A percentile compares a stretch with the other conserved stretches of the same genome.
These are phyloP conservation scores for Enteromius paludinosus DNA, from an alignment of 2,797 vertebrate genomes.

Conservation along the genomic window DNA sequence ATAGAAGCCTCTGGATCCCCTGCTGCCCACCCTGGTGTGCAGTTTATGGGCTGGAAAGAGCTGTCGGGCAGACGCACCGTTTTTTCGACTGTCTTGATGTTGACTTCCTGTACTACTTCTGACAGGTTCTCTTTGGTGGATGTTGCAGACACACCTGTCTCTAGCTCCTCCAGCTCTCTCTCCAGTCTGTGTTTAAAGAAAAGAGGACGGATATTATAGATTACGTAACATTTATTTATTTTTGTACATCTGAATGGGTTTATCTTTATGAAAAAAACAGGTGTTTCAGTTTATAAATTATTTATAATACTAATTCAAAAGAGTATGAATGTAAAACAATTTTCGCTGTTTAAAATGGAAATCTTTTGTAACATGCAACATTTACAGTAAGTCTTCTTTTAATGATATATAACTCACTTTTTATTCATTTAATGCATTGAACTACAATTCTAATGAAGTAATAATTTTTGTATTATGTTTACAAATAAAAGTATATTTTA, in stretches of 20 bases:
- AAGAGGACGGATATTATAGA: neutral
- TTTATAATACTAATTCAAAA: too few species aligned
- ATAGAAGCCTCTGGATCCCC: conserved; percentile 4
- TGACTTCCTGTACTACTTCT: conserved; percentile 51
- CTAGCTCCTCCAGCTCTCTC: conserved; percentile 82
- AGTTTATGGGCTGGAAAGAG: neutral
- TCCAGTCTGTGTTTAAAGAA: conserved; percentile 79
- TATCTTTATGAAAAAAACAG: neutral
- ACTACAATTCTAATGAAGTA: too few species aligned
- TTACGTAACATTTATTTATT: neutral
- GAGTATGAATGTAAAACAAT: neutral
- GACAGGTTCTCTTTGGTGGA: conserved; percentile 75
- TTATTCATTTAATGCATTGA: neutral
- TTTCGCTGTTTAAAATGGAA: neutral
- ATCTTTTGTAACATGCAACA: neutral
- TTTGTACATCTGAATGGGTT: neutral
- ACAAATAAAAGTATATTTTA: too few species aligned
- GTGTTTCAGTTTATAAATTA: neutral
- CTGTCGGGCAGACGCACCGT: conserved; percentile 55
- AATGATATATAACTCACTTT: neutral
- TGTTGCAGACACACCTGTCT: conserved; percentile 71
- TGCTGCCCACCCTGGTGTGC: neutral
- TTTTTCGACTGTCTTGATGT: conserved; percentile 64
- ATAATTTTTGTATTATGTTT: too few species aligned
- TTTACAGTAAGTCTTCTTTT: neutral